A percentile compares a stretch with the other conserved stretches of the same genome.
phyloP scores from a whole-genome alignment of 1,140 invertebrate genomes.

The roundworm (Caenorhabditis elegans) region DNA sequence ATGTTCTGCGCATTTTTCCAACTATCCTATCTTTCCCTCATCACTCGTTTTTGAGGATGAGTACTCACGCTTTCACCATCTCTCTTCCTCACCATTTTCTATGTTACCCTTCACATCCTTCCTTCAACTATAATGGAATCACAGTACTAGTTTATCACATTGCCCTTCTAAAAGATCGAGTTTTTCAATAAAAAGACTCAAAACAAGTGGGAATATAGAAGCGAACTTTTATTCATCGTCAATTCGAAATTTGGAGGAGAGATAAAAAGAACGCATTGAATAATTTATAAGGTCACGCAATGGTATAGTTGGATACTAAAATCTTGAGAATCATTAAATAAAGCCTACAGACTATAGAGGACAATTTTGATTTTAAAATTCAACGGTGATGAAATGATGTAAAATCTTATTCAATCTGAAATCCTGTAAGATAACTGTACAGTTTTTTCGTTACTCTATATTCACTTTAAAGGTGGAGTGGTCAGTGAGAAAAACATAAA shows the following conservation, averaged over 20 bases:
- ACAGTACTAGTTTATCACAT: slow-evolving; percentile 25
- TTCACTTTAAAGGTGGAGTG: too few relatives aligned
- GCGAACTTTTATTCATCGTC: neutral
- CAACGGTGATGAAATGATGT: too few relatives aligned
- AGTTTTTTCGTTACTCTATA: too few relatives aligned
- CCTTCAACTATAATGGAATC: slow-evolving; percentile 10
- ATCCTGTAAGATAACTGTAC: too few relatives aligned
- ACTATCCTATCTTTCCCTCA: slow-evolving; percentile 17
- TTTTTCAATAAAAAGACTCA: neutral
- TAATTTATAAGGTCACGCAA: slow-evolving; percentile 14
- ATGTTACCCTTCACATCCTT: neutral
- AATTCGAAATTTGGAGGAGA: neutral
- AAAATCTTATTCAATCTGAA: too few relatives aligned
- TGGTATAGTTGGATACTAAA: neutral
- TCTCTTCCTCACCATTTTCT: neutral
- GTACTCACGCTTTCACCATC: neutral
- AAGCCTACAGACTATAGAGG: neutral
- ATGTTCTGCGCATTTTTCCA: slow-evolving; percentile 21
- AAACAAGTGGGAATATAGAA: neutral
- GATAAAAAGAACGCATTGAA: neutral
- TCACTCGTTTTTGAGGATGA: slow-evolving; percentile 13
- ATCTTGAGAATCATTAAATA: neutral
- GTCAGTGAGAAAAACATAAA: too few relatives aligned
- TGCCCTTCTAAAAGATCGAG: neutral
- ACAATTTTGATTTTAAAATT: too few relatives aligned